phyloP scores from a whole-genome alignment of 1,140 invertebrate species.

The Tenebrio molitor region DNA sequence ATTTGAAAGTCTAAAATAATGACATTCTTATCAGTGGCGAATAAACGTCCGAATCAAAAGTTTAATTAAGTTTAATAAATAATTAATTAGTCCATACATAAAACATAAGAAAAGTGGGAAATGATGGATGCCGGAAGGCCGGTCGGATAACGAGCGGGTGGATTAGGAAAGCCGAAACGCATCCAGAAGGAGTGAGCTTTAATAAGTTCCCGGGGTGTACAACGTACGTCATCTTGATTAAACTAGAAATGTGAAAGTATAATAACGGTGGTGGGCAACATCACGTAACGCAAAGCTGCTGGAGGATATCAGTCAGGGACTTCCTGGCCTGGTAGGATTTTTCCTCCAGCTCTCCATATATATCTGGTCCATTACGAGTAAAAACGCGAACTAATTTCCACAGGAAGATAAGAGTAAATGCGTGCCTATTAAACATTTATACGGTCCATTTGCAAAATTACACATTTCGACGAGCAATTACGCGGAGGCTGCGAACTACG shows the following conservation, averaged over 20 bases:
- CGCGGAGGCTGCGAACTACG: slow-evolving; percentile 46
- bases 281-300: slow-evolving; percentile 25
- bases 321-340: slow-evolving; percentile 27
- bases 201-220: background rate
- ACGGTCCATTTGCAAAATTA: slow-evolving; percentile 53
- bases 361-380: slow-evolving; percentile 30
- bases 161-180: background rate
- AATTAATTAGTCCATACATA: background rate
- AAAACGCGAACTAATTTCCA: slow-evolving; percentile 48
- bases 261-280: slow-evolving; percentile 11
- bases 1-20: background rate
- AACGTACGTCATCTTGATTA: slow-evolving; percentile 18
- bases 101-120: background rate
- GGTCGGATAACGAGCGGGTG: background rate
- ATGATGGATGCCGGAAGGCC: background rate
- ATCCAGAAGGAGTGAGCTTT: background rate
- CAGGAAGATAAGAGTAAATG: slow-evolving; percentile 47
- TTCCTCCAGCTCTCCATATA: background rate
- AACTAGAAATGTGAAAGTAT: slow-evolving; percentile 34
- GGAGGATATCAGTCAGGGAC: slow-evolving; percentile 20
- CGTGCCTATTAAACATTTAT: slow-evolving; percentile 52
- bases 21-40: background rate
- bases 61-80: background rate
- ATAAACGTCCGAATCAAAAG: background rate
- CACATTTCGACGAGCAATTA: slow-evolving; percentile 53